Evolutionary conservation across 2,797 vertebrate genomes (phyloP).

Genomic region (Myotis pilosus): DNA sequence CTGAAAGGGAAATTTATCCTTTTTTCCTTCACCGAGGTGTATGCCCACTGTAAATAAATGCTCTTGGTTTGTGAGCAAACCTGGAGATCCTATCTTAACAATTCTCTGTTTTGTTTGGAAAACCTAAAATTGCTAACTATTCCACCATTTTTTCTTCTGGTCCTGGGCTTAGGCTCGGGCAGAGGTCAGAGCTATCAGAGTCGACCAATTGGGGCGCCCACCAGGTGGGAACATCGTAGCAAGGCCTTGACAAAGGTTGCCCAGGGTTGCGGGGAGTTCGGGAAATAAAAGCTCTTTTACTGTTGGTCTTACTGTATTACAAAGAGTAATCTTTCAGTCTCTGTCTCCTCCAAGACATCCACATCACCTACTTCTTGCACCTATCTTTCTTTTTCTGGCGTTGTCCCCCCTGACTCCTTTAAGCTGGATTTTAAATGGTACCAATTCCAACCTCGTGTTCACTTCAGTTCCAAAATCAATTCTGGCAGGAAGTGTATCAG

Average conservation of each 20-base stretch:
- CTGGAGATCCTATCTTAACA: neutral
- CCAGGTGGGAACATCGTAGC: no score
- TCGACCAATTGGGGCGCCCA: no score
- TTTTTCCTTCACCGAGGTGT: slow-evolving; percentile 34
- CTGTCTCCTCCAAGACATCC: neutral
- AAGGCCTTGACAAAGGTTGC: no score
- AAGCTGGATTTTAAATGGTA: neutral
- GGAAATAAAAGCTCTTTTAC: slow-evolving; percentile 19
- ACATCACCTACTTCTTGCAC: neutral
- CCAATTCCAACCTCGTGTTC: neutral
- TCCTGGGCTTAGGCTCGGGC: no score
- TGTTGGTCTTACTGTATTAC: neutral
- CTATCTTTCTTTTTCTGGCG: neutral
- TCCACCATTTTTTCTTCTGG: neutral
- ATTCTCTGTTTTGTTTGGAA: slow-evolving; percentile 62
- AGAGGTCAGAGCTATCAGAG: no score
- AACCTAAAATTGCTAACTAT: slow-evolving; percentile 28
- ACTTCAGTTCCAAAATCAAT: neutral
- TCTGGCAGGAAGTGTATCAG: neutral
- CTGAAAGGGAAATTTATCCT: neutral
- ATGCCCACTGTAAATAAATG: neutral
- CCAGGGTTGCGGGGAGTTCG: neutral
- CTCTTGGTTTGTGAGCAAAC: slow-evolving; percentile 32
- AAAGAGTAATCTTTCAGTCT: neutral
- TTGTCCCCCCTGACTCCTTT: neutral